These are phyloP conservation scores for Stigmatopora nigra DNA, from an alignment of 2,113 vertebrate species.

Conservation along the genomic window DNA sequence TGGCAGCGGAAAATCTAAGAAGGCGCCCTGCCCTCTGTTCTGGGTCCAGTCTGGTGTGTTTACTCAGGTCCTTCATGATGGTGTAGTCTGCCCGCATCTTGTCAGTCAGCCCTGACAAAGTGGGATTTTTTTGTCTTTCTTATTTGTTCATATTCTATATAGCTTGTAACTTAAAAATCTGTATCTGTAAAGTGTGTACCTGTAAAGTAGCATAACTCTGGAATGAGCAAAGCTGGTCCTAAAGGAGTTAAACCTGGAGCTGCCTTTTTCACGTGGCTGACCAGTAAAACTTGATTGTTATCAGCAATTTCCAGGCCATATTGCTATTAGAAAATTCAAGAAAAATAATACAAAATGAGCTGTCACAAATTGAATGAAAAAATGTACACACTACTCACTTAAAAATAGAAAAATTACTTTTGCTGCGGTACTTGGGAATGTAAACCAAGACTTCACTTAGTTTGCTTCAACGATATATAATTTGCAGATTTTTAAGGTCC, in stretches of 20 bases:
- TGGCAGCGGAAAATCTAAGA: conserved; percentile 69
- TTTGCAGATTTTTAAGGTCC: too few species aligned
- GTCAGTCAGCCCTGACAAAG: conserved; percentile 79
- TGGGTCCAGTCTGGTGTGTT: conserved; percentile 79
- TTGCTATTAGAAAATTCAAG: conserved; percentile 68
- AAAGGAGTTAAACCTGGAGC: conserved; percentile 56
- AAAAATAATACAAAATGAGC: background rate
- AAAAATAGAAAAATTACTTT: background rate
- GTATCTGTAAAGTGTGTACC: conserved; percentile 56
- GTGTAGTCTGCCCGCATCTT: conserved; percentile 84
- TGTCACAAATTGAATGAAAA: background rate
- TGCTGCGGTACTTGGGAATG: background rate
- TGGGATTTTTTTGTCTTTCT: background rate
- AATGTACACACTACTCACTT: background rate
- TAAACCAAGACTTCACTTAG: background rate
- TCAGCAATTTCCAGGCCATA: conserved; percentile 82
- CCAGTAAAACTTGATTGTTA: conserved; percentile 78
- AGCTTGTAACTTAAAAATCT: background rate
- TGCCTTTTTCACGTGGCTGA: conserved; percentile 76
- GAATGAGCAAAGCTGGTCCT: conserved; percentile 79
- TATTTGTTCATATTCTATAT: too few species aligned
- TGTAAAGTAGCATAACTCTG: conserved; percentile 91
- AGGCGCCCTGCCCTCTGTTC: conserved; percentile 79
- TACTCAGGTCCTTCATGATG: conserved; percentile 84
- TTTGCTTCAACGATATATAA: background rate